Conservation (phyloP, 2,888 invertebrate genomes). For the Miltochrista miniata region DNA sequence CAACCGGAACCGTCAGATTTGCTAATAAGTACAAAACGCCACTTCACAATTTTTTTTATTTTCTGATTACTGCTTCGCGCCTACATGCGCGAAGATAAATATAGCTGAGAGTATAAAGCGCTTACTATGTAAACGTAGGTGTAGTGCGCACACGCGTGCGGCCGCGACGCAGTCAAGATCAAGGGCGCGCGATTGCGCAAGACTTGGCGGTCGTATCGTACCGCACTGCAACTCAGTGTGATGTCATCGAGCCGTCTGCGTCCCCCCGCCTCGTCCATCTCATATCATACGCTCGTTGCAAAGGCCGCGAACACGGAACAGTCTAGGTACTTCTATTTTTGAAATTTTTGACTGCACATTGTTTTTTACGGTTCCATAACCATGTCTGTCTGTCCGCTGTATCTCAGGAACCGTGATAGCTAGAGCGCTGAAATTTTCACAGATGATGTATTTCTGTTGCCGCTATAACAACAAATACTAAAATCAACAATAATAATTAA, state of each 20-base stretch:
- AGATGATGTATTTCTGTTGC: too few species aligned
- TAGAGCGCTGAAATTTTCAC: too few species aligned
- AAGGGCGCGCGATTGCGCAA: conserved; percentile 83
- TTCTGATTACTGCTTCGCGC: conserved; percentile 68
- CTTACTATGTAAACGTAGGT: conserved; percentile 60
- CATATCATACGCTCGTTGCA: conserved; percentile 50
- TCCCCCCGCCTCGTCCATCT: conserved; percentile 51
- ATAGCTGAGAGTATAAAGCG: conserved; percentile 60
- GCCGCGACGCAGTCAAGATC: conserved; percentile 83
- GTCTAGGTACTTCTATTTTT: conserved; percentile 65
- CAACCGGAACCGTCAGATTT: conserved; percentile 61
- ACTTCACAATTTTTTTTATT: conserved; percentile 55
- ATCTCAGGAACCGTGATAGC: too few species aligned
- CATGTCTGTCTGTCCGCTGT: too few species aligned
- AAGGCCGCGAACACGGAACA: conserved; percentile 74
- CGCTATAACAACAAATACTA: too few species aligned
- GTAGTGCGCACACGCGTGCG: conserved; percentile 74
- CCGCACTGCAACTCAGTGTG: conserved; percentile 75
- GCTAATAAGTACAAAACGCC: conserved; percentile 60
- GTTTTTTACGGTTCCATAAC: not conserved
- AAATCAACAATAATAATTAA: too few species aligned
- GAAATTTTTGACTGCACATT: conserved; percentile 39
- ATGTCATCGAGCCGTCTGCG: conserved; percentile 75
- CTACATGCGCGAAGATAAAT: conserved; percentile 76
- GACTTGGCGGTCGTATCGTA: conserved; percentile 78